Percentiles rank a stretch among this genome's conserved stretches.
Conservation (phyloP, 2,113 vertebrate species). For the Antidorcas marsupialis region DNA sequence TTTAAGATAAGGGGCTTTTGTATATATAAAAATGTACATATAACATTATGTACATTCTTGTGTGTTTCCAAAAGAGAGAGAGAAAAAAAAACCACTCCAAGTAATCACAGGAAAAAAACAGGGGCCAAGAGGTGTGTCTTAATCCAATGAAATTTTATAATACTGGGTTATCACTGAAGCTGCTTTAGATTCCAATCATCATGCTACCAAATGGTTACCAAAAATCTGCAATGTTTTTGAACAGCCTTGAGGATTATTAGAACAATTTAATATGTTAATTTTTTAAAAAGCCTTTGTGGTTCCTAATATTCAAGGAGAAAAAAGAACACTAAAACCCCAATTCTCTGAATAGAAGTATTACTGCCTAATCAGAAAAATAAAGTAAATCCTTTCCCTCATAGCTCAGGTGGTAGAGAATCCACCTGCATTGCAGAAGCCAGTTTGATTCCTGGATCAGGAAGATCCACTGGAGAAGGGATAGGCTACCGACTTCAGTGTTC, state of each 20-base stretch:
- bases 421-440: background rate
- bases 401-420: background rate
- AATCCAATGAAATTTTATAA: background rate
- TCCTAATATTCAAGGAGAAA: background rate
- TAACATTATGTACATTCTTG: background rate
- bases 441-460: background rate
- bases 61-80: background rate
- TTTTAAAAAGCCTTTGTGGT: background rate
- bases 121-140: background rate
- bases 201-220: background rate
- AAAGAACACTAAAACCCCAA: background rate
- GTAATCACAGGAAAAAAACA: background rate
- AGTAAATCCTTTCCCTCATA: background rate
- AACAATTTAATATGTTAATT: background rate
- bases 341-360: background rate
- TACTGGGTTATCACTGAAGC: background rate
- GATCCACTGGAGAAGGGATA: background rate
- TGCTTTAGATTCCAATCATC: background rate
- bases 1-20: background rate
- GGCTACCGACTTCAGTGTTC: background rate
- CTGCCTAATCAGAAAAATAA: background rate
- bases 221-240: background rate
- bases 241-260: background rate
- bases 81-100: background rate
- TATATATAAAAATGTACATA: background rate